Evolutionary conservation across 2,113 vertebrate genomes (phyloP).

Genomic region (Fukomys damarensis): DNA sequence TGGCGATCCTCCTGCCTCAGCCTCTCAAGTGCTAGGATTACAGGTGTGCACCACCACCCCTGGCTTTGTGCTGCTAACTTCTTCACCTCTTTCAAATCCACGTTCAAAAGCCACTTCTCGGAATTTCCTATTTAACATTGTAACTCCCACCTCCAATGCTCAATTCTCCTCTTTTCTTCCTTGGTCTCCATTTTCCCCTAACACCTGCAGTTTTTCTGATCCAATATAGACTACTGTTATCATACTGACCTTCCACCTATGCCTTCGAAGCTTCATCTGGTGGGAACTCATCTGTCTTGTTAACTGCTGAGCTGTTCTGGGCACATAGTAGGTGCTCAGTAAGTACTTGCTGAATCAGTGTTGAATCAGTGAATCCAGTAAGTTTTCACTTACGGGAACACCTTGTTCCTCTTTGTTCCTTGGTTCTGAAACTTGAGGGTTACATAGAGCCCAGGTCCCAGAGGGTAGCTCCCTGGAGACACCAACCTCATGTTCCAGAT

Average conservation of each 20-base stretch:
- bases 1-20: not conserved
- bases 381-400: not conserved
- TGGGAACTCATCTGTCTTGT: not conserved
- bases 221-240: not conserved
- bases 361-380: not conserved
- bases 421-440: not conserved
- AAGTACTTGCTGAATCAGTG: not conserved
- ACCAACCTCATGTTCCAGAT: not conserved
- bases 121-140: not conserved
- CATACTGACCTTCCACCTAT: not conserved
- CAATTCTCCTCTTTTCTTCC: not conserved
- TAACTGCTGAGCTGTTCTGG: not conserved
- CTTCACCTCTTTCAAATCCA: not conserved
- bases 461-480: not conserved
- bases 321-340: not conserved
- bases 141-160: not conserved
- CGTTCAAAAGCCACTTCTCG: not conserved
- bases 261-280: not conserved
- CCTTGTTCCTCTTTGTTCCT: not conserved
- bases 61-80: not conserved
- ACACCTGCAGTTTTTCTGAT: not conserved
- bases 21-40: not conserved
- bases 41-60: not conserved
- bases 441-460: not conserved
- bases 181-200: not conserved